Percentiles rank a stretch among this genome's conserved stretches.
phyloP scores from a whole-genome alignment of 1,140 invertebrate species.

The Apis dorsata region DNA sequence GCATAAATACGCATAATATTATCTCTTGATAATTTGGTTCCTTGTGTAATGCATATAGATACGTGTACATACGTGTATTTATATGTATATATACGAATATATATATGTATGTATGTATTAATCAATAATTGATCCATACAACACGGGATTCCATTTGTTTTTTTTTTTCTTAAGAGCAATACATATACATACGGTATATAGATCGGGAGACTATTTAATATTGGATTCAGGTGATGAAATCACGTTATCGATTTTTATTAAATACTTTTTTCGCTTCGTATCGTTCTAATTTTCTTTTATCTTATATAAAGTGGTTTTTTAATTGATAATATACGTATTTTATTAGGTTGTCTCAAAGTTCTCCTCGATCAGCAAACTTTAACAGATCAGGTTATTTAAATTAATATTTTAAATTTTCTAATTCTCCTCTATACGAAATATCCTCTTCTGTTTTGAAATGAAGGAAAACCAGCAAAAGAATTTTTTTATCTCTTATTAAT shows the following conservation, averaged over 20 bases:
- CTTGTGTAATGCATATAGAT: conserved; percentile 40
- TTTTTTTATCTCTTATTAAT: too few relatives aligned
- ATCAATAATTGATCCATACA: conserved; percentile 39
- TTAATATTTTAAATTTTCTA: too few relatives aligned
- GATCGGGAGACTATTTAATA: neutral
- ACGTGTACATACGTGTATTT: conserved; percentile 24
- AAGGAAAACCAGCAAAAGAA: too few relatives aligned
- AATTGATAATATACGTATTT: neutral
- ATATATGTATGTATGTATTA: conserved; percentile 33
- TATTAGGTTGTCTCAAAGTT: too few relatives aligned
- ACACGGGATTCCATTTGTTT: neutral
- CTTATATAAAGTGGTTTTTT: neutral
- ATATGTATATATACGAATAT: conserved; percentile 24
- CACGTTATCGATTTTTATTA: conserved; percentile 3
- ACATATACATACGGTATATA: conserved; percentile 2
- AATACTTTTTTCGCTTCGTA: neutral
- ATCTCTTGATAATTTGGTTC: conserved; percentile 57
- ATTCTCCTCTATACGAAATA: too few relatives aligned
- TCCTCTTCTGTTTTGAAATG: too few relatives aligned
- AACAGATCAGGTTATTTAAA: too few relatives aligned
- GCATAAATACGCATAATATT: conserved; percentile 37
- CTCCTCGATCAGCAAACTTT: too few relatives aligned
- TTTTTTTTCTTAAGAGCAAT: conserved; percentile 1
- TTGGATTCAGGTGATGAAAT: neutral
- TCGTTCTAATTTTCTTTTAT: neutral